Base-by-base conservation (phyloP, 2,888 invertebrate species). In the Salticus scenicus region DNA sequence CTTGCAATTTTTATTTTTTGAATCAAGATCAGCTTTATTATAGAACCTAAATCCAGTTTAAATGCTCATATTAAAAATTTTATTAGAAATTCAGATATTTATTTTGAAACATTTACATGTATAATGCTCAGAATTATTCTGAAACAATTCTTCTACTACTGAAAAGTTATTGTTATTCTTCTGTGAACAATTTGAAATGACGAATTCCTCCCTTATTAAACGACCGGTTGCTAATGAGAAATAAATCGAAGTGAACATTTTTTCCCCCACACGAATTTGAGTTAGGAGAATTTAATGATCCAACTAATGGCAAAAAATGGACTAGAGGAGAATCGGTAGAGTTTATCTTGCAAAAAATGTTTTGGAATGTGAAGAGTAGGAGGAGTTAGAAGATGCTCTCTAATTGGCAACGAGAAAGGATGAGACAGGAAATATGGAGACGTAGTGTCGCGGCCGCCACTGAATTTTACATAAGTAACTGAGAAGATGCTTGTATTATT, bases 261-360 rank as follows among this genome's bases (percentile, higher is more conserved):
- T 24, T 24, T 31, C 67, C n/a, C n/a, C n/a, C 67, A 24, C 67
- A 33, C 28, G 24, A 73, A 82, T 47, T 63, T 84, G 83, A 84
- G 77, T 77, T 84, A 84, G 77, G 83, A 84, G 83, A 63, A 69
- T 84, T 84, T 84, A 84, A 84, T 84, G 83, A 84, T 57, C 72
- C 57, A 28, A 33, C 47, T 51, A 57, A 57, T 57, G 37, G 67
- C 64, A 67, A 33, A 67, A 67, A 67, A 67, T 33, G 67, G 24
- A 24, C 42, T 17, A n/a, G 31, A n/a, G 27, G 8, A 30, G 64
- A 72, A 27, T 51, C 14, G 51, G 51, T 51, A 51, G 70, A 33
- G 41, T 30, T 30, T 41, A 64, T 67, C 47, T 73, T 27, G 37
- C 67, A 51, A 66, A 28, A 57, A 57, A 30, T 10, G 63, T 33